Evolutionary conservation across 1,140 invertebrate species (phyloP), one percentile per base, ranked within the genome.

Genomic region (Drosophila elegans): DNA sequence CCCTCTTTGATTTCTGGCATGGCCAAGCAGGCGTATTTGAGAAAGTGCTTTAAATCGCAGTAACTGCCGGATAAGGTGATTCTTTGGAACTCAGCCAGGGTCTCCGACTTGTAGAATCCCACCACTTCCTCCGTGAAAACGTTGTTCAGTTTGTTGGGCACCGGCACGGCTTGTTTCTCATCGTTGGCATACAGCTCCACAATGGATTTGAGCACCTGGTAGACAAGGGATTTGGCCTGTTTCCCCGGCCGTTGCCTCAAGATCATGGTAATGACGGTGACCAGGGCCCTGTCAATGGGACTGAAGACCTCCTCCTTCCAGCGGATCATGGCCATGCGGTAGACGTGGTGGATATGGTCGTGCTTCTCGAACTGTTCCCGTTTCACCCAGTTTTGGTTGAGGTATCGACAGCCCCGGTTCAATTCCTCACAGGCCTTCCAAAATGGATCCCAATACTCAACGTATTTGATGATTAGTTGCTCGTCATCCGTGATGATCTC

Each of bases 121-220:
- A 71, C 27, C 9, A 54, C 63, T 0, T 44, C 10, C 25, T 39
- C 29, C 7, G 3, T 34, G 12, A 71, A 71, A 7, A 71, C 29
- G 2, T 71, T 71, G 4, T 48, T 34, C 3, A 71, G 38, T 39
- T 56, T 71, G 2, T 48, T 3, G 2, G 7, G 27, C 11, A 71
- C 62, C 9, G 42, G 3, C 3, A 45, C 53, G 1, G 9, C 13
- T 32, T 71, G 67, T 2, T 12, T 29, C 11, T 13, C n/a, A 39
- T 68, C 62, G 3, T 39, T 34, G n/a, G 63, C 67, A 11, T 68
- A 71, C 16, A 68, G 44, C 29, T 71, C 42, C 7, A 69, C 67
- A 56, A 55, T 41, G 3, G 63, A 71, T 32, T 56, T 32, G 7
- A 71, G 34, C 29, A 48, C 42, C 21, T 48, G 1, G 51, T 36